Conservation (phyloP, 2,888 invertebrate genomes). For the Caenorhabditis zanzibari region DNA sequence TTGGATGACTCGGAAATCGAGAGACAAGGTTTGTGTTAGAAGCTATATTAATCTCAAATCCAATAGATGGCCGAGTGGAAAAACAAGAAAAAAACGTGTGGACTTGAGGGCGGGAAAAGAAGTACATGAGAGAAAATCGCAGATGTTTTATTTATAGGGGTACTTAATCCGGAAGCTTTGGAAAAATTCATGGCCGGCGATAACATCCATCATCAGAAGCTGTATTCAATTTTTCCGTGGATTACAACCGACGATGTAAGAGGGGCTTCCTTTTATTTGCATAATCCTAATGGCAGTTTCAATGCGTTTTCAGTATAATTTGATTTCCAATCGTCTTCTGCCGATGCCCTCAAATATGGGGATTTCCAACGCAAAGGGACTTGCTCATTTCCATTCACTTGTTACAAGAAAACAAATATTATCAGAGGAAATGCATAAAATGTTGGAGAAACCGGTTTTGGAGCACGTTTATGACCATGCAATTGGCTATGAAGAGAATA, state of each 20-base stretch:
- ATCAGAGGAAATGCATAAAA: slow-evolving; percentile 47
- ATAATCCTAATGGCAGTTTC: slow-evolving; percentile 3
- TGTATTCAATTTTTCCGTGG: slow-evolving; percentile 74
- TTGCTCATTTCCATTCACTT: slow-evolving; percentile 72
- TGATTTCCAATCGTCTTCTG: slow-evolving; percentile 70
- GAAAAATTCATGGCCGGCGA: slow-evolving; percentile 70
- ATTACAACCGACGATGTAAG: slow-evolving; percentile 75
- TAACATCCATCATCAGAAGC: slow-evolving; percentile 69
- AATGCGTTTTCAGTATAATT: slow-evolving; percentile 72
- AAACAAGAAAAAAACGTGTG: neutral
- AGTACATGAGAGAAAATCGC: slow-evolving; percentile 20
- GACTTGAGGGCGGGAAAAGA: neutral
- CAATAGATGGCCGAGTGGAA: no score
- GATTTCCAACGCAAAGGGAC: slow-evolving; percentile 71
- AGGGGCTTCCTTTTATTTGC: no score
- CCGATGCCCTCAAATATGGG: slow-evolving; percentile 79
- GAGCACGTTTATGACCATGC: slow-evolving; percentile 72
- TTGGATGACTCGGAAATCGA: slow-evolving; percentile 63
- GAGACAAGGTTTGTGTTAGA: slow-evolving; percentile 62
- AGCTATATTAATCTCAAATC: neutral
- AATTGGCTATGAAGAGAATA: slow-evolving; percentile 75
- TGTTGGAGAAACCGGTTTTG: slow-evolving; percentile 68
- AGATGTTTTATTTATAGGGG: slow-evolving; percentile 54
- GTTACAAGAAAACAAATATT: slow-evolving; percentile 61
- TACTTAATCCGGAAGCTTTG: slow-evolving; percentile 69